These are phyloP conservation scores for Hesperia comma DNA, from an alignment of 2,888 invertebrate genomes.

Conservation along the genomic window DNA sequence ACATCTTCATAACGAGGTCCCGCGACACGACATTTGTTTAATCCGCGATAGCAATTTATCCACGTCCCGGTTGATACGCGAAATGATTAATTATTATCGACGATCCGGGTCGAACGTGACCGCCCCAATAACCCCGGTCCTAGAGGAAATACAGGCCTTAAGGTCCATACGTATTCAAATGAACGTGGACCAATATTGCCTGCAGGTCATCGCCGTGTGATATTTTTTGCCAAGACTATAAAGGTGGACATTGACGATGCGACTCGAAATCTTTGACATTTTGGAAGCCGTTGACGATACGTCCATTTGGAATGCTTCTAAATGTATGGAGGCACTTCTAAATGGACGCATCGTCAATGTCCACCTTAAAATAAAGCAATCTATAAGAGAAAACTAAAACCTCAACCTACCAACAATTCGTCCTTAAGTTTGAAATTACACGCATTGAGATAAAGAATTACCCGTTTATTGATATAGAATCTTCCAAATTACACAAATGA, in stretches of 20 bases:
- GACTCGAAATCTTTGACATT: no score
- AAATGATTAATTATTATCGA: conserved; percentile 73
- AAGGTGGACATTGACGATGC: no score
- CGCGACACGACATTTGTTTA: conserved; percentile 49
- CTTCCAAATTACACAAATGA: conserved; percentile 1
- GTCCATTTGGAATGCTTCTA: no score
- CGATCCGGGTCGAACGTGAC: conserved; percentile 65
- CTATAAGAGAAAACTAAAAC: not conserved
- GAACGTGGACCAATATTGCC: conserved; percentile 11
- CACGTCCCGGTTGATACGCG: conserved; percentile 55
- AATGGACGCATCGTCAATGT: no score
- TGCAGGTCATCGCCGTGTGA: not conserved
- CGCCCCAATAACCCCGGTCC: conserved; percentile 54
- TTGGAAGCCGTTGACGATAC: no score
- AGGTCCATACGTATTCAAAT: conserved; percentile 13
- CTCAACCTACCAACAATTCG: not conserved
- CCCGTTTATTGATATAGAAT: not conserved
- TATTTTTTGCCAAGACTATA: not conserved
- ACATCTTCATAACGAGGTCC: conserved; percentile 36
- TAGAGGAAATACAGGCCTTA: conserved; percentile 36
- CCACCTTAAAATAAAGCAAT: conserved; percentile 7
- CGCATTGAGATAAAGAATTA: no score
- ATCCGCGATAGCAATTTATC: conserved; percentile 55
- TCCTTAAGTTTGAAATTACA: not conserved
- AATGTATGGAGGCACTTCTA: no score